Evolutionary conservation across 2,888 invertebrate species (phyloP).

Genomic region (Hecatera dysodea): DNA sequence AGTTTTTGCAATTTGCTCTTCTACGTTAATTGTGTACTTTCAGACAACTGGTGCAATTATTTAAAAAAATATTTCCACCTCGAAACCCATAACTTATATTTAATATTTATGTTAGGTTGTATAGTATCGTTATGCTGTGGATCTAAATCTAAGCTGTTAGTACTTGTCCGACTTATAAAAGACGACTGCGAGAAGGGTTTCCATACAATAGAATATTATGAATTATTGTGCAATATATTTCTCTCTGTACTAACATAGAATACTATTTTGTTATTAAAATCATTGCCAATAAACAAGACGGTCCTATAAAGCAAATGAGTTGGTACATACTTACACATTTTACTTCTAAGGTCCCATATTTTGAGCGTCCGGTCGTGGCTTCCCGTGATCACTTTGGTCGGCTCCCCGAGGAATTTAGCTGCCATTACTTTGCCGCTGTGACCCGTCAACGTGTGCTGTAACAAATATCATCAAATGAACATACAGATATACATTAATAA

Average conservation of each 20-base stretch:
- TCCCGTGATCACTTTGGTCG: constrained; percentile 98
- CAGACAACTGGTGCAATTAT: constrained; percentile 2
- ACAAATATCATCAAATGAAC: constrained; percentile 60
- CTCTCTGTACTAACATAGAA: constrained; percentile 42
- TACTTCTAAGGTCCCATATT: constrained; percentile 99
- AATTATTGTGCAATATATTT: constrained; percentile 62
- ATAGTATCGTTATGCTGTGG: constrained; percentile 45
- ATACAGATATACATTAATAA: neutral
- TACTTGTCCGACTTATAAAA: constrained; percentile 55
- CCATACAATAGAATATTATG: constrained; percentile 63
- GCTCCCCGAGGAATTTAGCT: constrained; percentile 98
- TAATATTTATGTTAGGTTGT: constrained; percentile 50
- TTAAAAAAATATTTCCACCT: constrained; percentile 33
- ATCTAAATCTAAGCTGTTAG: constrained; percentile 58
- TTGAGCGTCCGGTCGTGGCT: constrained; percentile 99
- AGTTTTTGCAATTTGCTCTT: constrained; percentile 35
- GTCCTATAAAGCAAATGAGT: constrained; percentile 56
- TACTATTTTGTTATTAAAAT: constrained; percentile 62
- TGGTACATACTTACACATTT: constrained; percentile 88
- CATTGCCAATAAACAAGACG: constrained; percentile 53
- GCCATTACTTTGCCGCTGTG: constrained; percentile 99
- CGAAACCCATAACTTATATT: constrained; percentile 34
- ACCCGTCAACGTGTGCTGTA: constrained; percentile 97
- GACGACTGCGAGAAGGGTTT: constrained; percentile 58
- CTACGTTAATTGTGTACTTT: constrained; percentile 15